Evolutionary conservation across 2,888 invertebrate genomes (phyloP), one percentile per base, ranked within the genome.

Genomic region (Clivina fossor): DNA sequence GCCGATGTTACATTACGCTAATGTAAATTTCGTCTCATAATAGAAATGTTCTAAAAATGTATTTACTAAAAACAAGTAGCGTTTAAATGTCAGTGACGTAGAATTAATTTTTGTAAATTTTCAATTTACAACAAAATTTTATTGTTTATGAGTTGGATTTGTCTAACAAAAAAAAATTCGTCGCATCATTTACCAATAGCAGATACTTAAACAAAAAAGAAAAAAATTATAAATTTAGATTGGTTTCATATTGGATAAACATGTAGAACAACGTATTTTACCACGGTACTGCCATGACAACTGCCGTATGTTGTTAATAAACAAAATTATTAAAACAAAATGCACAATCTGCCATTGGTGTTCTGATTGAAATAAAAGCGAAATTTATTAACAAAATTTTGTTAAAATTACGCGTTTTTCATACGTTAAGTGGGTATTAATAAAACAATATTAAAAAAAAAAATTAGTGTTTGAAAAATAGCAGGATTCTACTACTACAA

Each of bases 311-410:
- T 55, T 55, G 47, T 54, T 46, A 26, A 28, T 15, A 43, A 43
- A 26, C 16, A 16, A 48, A 40, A 38, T 19, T 43, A 40, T 53
- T 35, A 35, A 40, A 50, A 50, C 9, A 37, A 32, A 40, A 32
- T 55, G 55, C 55, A 55, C 55, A 55, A 55, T 55, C 47, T 55
- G 32, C 55, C 55, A 55, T 47, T 55, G 55, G 55, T 55, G 55
- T 55, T 55, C 55, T 50, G 28, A 40, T 40, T 24, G 26, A 33
- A 22, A 51, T 51, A 20, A 33, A 51, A 40, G 32, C 18, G 33
- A 15, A 13, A 48, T 37, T 37, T 37, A 15, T 35, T 48, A 38
- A 13, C 2, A 8, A 28, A 38, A 38, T 13, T 30, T 11, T 11
- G 4, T 4, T 2, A 11, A 3, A 11, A 4, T 11, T 11, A 30